Evolutionary conservation across 2,888 invertebrate species (phyloP), one percentile per base, ranked within the genome.

Genomic region (Eutolmus rufibarbis): DNA sequence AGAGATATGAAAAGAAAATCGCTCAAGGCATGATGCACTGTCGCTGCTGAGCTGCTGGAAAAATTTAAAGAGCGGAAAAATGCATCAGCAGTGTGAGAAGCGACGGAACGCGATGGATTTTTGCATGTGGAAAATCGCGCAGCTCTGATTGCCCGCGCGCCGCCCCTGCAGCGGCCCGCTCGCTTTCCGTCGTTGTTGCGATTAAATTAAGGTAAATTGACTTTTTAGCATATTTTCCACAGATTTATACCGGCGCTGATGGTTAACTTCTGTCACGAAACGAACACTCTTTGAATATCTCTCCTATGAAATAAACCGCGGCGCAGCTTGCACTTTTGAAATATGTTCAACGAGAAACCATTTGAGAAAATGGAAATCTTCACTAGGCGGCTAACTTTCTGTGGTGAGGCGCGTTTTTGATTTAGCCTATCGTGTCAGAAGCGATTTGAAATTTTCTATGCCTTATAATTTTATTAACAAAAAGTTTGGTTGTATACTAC

Each of bases 251-350:
- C 46, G n/a, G 46, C 23, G 23, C n/a, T 37, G 40, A 76, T 76
- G 37, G 76, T 76, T 76, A 76, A 76, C 76, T 76, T 37, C 46
- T 78, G 78, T 78, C 78, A 78, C 78, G 78, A 78, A 78, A 78
- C 7, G 23, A 43, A 34, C 76, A 37, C 76, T 66, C 23, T 66
- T 66, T 66, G 66, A 66, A 66, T 66, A 19, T 19, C 66, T 19
- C 66, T 66, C 66, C 66, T 23, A 66, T 66, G 28, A 66, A 66
- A 66, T 66, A 28, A 19, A 19, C 28, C 66, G 66, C 12, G 28
- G 23, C 14, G 5, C 12, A 12, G 19, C n/a, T 34, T 76, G 76
- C 23, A 23, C 66, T 66, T 66, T 66, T 66, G 23, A 66, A 66
- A 66, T 66, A 12, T 66, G 23, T 66, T 66, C 66, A 66, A 3